These are phyloP conservation scores for Leptocoma aspasia DNA, from an alignment of 2,113 vertebrate species.

Conservation along the genomic window DNA sequence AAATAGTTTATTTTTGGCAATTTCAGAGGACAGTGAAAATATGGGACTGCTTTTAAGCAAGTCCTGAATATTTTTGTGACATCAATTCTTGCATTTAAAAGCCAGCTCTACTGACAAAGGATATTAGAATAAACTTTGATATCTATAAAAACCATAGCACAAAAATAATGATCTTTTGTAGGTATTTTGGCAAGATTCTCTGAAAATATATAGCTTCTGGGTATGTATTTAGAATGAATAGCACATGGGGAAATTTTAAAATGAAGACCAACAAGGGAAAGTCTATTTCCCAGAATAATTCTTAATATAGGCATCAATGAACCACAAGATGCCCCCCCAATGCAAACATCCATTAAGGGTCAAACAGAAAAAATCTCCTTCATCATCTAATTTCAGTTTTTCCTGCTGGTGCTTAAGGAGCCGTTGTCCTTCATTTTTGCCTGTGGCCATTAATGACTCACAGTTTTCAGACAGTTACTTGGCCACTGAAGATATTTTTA, in stretches of 20 bases:
- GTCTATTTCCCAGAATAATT: background rate
- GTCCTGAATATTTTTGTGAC: background rate
- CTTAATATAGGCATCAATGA: background rate
- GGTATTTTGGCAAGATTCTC: background rate
- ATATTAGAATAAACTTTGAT: background rate
- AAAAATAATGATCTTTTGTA: background rate
- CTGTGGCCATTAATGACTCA: constrained; percentile 51
- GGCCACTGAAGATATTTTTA: constrained; percentile 49
- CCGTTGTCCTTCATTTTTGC: constrained; percentile 21
- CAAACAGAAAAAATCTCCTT: background rate
- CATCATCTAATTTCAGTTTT: background rate
- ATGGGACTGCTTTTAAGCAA: background rate
- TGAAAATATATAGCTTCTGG: background rate
- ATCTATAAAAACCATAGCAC: background rate
- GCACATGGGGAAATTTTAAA: background rate
- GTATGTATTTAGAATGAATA: background rate
- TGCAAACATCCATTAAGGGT: background rate
- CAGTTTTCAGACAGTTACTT: constrained; percentile 35
- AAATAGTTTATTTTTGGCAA: background rate
- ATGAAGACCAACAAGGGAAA: background rate
- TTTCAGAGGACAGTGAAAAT: background rate
- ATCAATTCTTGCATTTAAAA: background rate
- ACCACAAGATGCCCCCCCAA: background rate
- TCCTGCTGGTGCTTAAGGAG: background rate
- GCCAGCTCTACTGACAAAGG: background rate